Evolutionary conservation across 1,140 invertebrate species (phyloP).

Genomic region (Drosophila willistoni): DNA sequence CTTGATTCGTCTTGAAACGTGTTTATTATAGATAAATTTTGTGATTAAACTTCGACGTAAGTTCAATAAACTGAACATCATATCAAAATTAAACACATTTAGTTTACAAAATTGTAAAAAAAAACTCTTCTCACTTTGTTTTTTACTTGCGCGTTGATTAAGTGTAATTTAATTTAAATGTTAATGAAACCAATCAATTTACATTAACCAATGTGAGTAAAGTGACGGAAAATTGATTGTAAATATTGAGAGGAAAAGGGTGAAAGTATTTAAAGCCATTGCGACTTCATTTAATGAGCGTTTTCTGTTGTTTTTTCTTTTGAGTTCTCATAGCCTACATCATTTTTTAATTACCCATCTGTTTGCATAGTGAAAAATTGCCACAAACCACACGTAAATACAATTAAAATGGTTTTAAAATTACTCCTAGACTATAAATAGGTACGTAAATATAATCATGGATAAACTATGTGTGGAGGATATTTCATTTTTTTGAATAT

Average conservation of each 20-base stretch:
- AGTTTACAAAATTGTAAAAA: no score
- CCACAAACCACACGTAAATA: background rate
- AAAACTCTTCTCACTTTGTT: background rate
- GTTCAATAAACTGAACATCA: no score
- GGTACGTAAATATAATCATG: no score
- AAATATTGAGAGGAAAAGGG: background rate
- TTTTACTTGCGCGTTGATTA: background rate
- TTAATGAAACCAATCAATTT: background rate
- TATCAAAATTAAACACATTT: no score
- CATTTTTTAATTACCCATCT: slow-evolving; percentile 9
- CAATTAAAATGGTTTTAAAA: background rate
- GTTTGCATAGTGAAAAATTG: background rate
- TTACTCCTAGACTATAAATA: background rate
- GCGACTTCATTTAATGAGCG: background rate
- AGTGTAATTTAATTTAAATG: slow-evolving; percentile 1
- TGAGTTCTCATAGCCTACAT: background rate
- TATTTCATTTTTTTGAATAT: background rate
- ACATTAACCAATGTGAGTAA: background rate
- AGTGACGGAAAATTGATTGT: background rate
- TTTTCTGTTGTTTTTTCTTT: background rate
- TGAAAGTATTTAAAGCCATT: background rate
- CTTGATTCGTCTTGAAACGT: background rate
- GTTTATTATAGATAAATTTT: background rate
- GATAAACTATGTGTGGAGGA: no score
- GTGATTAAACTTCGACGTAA: no score